Evolutionary conservation across 37 sponge, comb jelly and placozoan species (phyloP), one percentile per base, ranked within the genome.

Genomic region (Axinella damicornis): DNA sequence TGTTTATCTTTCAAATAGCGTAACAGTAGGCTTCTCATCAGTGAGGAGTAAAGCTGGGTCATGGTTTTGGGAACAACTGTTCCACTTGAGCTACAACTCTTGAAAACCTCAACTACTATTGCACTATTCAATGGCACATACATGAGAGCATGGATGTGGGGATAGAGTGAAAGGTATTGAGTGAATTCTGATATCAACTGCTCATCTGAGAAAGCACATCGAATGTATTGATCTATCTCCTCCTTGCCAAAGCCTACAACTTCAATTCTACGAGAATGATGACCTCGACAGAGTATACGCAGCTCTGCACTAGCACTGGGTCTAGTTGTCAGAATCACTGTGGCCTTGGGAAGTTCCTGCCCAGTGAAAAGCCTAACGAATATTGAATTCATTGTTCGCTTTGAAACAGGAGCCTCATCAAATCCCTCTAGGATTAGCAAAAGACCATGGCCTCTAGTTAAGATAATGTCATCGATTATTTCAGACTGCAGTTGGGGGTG

Each of bases 341-440:
- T 63, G 22, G 54, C 53, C 41, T 41, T 19, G 11, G 84, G 76
- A 46, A 83, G 75, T 34, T 32, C 32, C 0, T 24, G 4, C 1
- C 84, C 84, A 15, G 20, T 22, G 1, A 83, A 41, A 0, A 83
- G 65, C 46, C 56, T 46, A 34, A 74, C 33, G 27, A 75, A 21
- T 15, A 83, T 40, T 0, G 70, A 80, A 34, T 67, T 21, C 16
- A 34, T 80, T 21, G 34, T 30, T 36, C 27, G 30, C 16, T 19
- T 28, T 18, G 28, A 33, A 2, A 20, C 35, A 15, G 81, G 70
- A 33, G 74, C 38, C 57, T 83, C 84, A 53, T 83, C 75, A 74
- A 74, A 74, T 15, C 84, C 84, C 24, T 83, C 84, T 20, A 83
- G 67, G 6, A 83, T 52, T 5, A 83, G 38, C 32, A 83, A 53